phyloP scores from a whole-genome alignment of 2,113 vertebrate genomes.

The Narcine bancroftii region DNA sequence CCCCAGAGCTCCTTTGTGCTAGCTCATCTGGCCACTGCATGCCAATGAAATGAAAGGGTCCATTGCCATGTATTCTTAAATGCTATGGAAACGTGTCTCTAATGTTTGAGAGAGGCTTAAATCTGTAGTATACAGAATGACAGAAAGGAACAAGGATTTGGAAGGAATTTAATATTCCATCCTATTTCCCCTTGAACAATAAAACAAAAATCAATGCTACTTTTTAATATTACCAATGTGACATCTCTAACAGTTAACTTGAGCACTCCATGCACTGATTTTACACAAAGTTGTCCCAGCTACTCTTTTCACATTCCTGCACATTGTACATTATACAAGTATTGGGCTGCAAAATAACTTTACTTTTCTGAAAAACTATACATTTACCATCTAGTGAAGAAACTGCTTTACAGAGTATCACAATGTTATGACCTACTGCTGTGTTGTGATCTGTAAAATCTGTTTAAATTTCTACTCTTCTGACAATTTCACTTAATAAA shows the following conservation, averaged over 20 bases:
- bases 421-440: slow-evolving; percentile 26
- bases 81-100: background rate
- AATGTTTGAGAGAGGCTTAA: background rate
- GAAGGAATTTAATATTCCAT: background rate
- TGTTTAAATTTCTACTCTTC: slow-evolving; percentile 26
- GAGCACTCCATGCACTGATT: background rate
- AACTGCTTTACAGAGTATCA: slow-evolving; percentile 7
- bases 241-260: background rate
- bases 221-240: background rate
- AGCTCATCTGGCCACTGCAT: background rate
- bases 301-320: background rate
- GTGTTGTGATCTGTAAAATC: slow-evolving; percentile 29
- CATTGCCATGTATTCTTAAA: background rate
- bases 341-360: background rate
- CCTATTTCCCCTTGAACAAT: background rate
- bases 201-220: background rate
- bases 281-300: background rate
- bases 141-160: background rate
- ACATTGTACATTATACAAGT: background rate
- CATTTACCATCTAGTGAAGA: slow-evolving; percentile 4
- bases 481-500: slow-evolving; percentile 34
- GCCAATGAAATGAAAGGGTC: background rate
- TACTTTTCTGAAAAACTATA: background rate
- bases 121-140: background rate
- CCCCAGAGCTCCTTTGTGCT: background rate